These are phyloP conservation scores for Notodonta dromedarius DNA, from an alignment of 2,888 invertebrate genomes.

Conservation along the genomic window DNA sequence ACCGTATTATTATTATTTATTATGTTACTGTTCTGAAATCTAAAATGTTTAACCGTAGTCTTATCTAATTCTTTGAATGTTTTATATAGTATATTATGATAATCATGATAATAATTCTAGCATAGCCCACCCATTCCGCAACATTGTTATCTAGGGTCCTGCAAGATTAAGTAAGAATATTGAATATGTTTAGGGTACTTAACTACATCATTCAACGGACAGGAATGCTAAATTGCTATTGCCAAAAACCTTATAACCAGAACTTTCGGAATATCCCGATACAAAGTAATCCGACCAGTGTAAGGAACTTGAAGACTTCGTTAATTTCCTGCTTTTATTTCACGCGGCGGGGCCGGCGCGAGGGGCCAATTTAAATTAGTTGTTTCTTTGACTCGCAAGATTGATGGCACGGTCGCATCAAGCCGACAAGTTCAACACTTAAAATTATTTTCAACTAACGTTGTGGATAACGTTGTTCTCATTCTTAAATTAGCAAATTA, in stretches of 20 bases:
- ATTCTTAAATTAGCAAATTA: conserved; percentile 21
- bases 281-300: conserved; percentile 40
- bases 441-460: conserved; percentile 32
- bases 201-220: neutral
- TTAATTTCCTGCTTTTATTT: conserved; percentile 48
- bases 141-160: too few species aligned
- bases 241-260: conserved; percentile 10
- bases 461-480: conserved; percentile 27
- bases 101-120: too few species aligned
- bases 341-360: conserved; percentile 29
- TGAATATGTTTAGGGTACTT: neutral
- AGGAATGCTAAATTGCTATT: conserved; percentile 7
- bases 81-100: too few species aligned
- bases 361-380: conserved; percentile 52
- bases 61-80: too few species aligned
- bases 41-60: too few species aligned
- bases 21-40: too few species aligned
- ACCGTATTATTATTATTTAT: neutral
- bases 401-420: conserved; percentile 55
- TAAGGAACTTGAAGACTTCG: conserved; percentile 44
- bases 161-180: too few species aligned
- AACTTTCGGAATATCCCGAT: conserved; percentile 11
- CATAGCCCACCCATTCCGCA: too few species aligned
- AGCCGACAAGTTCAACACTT: conserved; percentile 35
- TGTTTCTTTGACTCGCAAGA: conserved; percentile 51